Base-by-base conservation (phyloP, 2,888 invertebrate genomes). In the Lepas anatifera region DNA sequence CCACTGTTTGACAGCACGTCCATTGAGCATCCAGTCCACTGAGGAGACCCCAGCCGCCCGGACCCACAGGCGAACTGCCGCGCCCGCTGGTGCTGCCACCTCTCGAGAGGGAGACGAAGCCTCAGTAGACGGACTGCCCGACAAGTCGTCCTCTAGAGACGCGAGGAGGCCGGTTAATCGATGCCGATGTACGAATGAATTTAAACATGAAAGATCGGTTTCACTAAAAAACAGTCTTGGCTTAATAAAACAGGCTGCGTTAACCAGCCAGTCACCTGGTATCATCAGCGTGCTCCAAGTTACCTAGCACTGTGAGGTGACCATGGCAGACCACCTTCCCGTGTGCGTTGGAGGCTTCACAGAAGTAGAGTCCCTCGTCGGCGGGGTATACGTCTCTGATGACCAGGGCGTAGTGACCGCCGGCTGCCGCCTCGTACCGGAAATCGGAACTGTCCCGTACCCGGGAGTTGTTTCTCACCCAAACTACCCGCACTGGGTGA, bases 341-440 rank as follows among this genome's bases (percentile, higher is more conserved):
- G 76, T 82, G 82, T 46, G 79, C 77, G 76, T 87, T 87, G 75
- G 83, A 85, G 46, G 87, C 85, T 77, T 85, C 84, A 78, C 89
- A 89, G 74, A 84, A 82, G 78, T 88, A 89, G 72, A 83, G 79
- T 22, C 88, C 89, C 68, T 85, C 82, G 78, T 89, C 88, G 76
- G 87, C 84, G 67, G 83, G 79, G 77, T 85, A 85, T 63, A 84
- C 82, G 76, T 87, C 85, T 68, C 82, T 80, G 70, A 89, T 81
- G 69, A 82, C 80, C 73, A 89, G 81, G 64, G 81, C 81, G 72
- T 84, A 80, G 25, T 82, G 79, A 0, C 86, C 85, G 74, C 85
- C 83, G 50, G 84, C 84, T 72, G 84, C 81, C 74, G 83, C 81
- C 46, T 82, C 80, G 77, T 84, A 83, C 73, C 79, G 78, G 77